Conservation (phyloP, 2,888 invertebrate genomes). For the Pyrrhia umbra region DNA sequence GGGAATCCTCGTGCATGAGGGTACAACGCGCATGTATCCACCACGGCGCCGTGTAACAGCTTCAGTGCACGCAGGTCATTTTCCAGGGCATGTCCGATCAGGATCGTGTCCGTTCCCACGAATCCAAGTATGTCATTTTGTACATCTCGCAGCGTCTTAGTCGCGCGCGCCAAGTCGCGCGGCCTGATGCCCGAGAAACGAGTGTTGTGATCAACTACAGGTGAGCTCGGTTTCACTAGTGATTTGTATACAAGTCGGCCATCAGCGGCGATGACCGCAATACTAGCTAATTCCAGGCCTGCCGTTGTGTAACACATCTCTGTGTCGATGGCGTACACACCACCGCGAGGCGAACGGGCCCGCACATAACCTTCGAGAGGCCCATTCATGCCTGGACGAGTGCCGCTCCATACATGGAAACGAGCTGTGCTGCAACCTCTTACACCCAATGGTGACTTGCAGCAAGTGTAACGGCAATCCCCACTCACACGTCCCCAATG, state of each 20-base stretch:
- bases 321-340: conserved; percentile 97
- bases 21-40: conserved; percentile 97
- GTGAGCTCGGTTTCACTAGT: conserved; percentile 94
- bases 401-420: conserved; percentile 95
- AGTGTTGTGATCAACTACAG: conserved; percentile 98
- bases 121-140: conserved; percentile 96
- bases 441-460: conserved; percentile 86
- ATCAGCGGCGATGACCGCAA: conserved; percentile 95
- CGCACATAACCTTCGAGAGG: conserved; percentile 92
- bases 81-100: conserved; percentile 98
- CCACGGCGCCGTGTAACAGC: conserved; percentile 94
- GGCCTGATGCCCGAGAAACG: conserved; percentile 97
- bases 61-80: conserved; percentile 97
- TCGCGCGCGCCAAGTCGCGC: conserved; percentile 90
- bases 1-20: conserved; percentile 96
- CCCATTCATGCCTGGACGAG: conserved; percentile 93
- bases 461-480: conserved; percentile 91
- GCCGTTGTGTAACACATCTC: conserved; percentile 98
- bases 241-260: conserved; percentile 95
- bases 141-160: conserved; percentile 94
- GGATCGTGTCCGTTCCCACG: conserved; percentile 95
- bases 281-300: conserved; percentile 96
- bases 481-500: conserved; percentile 96
- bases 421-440: conserved; percentile 92
- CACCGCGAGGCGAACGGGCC: conserved; percentile 88